These are phyloP conservation scores for Phyllotis vaccarum DNA, from an alignment of 2,797 vertebrate species.

Conservation along the genomic window DNA sequence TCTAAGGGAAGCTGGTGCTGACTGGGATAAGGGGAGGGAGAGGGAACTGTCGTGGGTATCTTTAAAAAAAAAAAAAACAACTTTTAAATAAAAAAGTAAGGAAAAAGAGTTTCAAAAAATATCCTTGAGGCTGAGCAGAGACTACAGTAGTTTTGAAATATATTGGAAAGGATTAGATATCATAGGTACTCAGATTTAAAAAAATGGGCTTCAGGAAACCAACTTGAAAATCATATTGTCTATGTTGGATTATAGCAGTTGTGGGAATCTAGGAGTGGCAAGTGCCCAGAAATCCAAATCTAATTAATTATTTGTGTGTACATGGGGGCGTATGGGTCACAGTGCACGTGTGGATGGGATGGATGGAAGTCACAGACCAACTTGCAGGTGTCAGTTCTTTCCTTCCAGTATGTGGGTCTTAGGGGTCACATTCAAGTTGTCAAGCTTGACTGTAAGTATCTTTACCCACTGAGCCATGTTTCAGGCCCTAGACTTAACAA, in stretches of 20 bases:
- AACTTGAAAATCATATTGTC: constrained; percentile 35
- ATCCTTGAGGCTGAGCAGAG: background rate
- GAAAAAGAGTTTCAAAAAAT: constrained; percentile 28
- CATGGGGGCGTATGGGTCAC: background rate
- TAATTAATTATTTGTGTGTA: background rate
- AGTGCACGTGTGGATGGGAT: background rate
- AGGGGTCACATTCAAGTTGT: background rate
- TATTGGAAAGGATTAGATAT: constrained; percentile 3
- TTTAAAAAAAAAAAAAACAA: no score
- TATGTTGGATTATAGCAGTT: background rate
- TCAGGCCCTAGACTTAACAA: background rate
- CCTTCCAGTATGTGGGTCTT: background rate
- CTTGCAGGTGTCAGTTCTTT: background rate
- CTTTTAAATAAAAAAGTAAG: no score
- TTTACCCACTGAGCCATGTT: background rate
- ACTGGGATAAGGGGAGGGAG: no score
- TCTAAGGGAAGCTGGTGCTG: background rate
- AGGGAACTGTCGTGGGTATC: no score
- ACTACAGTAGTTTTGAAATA: background rate
- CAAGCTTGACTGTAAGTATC: background rate
- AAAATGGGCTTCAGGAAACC: constrained; percentile 25
- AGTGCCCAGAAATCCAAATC: background rate
- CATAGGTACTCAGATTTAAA: background rate
- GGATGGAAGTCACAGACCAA: background rate
- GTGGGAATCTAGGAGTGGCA: background rate